Conservation (phyloP, 2,888 invertebrate species). For the Agapetus fuscipes region DNA sequence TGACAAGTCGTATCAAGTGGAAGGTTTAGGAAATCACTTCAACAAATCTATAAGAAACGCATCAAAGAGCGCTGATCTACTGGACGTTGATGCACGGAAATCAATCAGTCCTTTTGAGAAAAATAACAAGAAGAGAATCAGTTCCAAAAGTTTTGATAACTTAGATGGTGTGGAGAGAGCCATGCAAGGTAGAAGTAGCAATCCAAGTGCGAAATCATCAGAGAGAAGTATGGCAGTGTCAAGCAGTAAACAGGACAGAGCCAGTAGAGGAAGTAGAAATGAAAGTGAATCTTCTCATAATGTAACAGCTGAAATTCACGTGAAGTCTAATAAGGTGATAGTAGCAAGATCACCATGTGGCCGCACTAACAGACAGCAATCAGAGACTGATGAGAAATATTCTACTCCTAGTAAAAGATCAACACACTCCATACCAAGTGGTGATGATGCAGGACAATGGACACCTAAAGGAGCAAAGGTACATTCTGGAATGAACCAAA, state of each 20-base stretch:
- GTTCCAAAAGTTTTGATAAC: conserved; percentile 38
- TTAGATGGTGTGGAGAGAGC: conserved; percentile 34
- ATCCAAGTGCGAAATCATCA: conserved; percentile 16
- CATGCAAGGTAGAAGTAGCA: conserved; percentile 30
- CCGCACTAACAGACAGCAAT: conserved; percentile 25
- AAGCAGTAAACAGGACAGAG: conserved; percentile 17
- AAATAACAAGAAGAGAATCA: conserved; percentile 33
- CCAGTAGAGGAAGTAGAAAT: conserved; percentile 6
- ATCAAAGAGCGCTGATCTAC: conserved; percentile 44
- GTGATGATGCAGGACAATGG: conserved; percentile 1
- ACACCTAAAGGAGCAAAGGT: too few relatives aligned
- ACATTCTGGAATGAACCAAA: too few relatives aligned
- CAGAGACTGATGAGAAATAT: conserved; percentile 24
- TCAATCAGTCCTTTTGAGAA: conserved; percentile 14
- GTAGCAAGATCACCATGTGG: conserved; percentile 34
- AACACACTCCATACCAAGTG: conserved; percentile 3
- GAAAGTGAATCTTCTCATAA: conserved; percentile 28
- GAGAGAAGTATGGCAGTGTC: conserved; percentile 22
- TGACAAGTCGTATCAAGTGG: conserved; percentile 33
- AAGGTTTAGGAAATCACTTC: conserved; percentile 37
- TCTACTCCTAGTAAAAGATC: conserved; percentile 17
- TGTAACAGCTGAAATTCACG: conserved; percentile 41
- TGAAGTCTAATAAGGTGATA: conserved; percentile 35
- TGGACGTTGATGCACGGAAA: conserved; percentile 23
- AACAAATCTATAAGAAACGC: conserved; percentile 33